phyloP scores from a whole-genome alignment of 2,797 vertebrate species.

The Ctenopoma multispine region DNA sequence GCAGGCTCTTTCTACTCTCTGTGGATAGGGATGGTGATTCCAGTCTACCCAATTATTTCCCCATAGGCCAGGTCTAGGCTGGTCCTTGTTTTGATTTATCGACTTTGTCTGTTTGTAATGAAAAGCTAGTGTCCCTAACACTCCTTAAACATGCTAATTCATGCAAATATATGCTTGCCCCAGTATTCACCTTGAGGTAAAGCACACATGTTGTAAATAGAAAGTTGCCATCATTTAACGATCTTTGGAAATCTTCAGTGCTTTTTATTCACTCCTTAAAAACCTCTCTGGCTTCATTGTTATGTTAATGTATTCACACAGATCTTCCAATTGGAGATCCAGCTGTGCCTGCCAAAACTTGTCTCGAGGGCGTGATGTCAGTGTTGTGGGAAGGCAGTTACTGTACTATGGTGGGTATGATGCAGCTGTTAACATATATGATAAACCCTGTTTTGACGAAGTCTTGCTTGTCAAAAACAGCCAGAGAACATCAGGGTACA shows the following conservation, averaged over 20 bases:
- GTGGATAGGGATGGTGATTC: conserved; percentile 28
- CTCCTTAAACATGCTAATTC: conserved; percentile 83
- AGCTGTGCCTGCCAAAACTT: conserved; percentile 65
- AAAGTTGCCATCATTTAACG: conserved; percentile 81
- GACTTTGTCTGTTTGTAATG: conserved; percentile 78
- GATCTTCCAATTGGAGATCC: conserved; percentile 71
- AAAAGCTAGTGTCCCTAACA: conserved; percentile 71
- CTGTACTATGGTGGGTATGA: conserved; percentile 36
- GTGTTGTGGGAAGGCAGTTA: conserved; percentile 48
- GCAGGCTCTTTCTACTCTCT: conserved; percentile 16
- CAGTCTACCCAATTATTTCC: conserved; percentile 67
- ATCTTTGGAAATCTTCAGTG: conserved; percentile 76
- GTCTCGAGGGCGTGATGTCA: conserved; percentile 61
- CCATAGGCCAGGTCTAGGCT: conserved; percentile 63
- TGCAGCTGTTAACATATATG: conserved; percentile 42
- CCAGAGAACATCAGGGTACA: not conserved
- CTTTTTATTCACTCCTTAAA: conserved; percentile 69
- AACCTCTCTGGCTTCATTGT: conserved; percentile 73
- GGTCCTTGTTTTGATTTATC: conserved; percentile 84
- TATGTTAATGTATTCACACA: conserved; percentile 78
- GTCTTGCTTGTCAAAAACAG: conserved; percentile 17
- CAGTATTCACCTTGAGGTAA: conserved; percentile 83
- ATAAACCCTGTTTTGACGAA: not conserved
- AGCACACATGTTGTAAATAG: conserved; percentile 83
- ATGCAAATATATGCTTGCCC: conserved; percentile 85